Evolutionary conservation across 2,113 vertebrate genomes (phyloP), one percentile per base, ranked within the genome.

Genomic region (Silurus glanis): DNA sequence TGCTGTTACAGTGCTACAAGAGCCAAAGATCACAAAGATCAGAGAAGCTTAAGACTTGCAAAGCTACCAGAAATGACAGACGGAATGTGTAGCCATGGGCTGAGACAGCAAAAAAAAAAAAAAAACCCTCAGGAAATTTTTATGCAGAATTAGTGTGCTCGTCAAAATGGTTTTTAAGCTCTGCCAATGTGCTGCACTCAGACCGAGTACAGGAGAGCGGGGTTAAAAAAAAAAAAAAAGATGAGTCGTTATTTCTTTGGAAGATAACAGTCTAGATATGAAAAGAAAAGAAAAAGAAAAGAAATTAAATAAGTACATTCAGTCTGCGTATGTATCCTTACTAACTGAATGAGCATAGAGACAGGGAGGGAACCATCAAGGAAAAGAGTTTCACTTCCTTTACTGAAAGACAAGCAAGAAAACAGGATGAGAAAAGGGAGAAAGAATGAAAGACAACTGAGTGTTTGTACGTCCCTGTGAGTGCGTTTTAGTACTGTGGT

Each of bases 361-460:
- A 17, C 16, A 59, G 16, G 21, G 67, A 74, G 56, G 56, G 45
- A 51, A 37, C 47, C 59, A 64, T 45, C 61, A 67, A 51, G 79
- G 78, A 13, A 78, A 37, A 82, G 9, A n/a, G 79, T n/a, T 74
- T 49, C 47, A 64, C 25, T 82, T 82, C 47, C 80, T 55, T 55
- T 49, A 82, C 4, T 55, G 80, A 86, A 69, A 64, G 80, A 82
- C 56, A 37, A 64, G 56, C 80, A 82, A 67, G 49, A 79, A 86
- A 86, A 82, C 80, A 75, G 80, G 85, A 86, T 86, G 67, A 37
- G 79, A 58, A 64, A 80, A 71, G 59, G 8, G 59, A 71, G 62
- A 58, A 25, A 58, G 53, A 62, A 76, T 79, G 69, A 84, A 66
- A 66, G 61, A 45, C 76, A 67, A 51, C 14, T 0, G 19, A 74